phyloP scores from a whole-genome alignment of 2,113 vertebrate genomes.

The Emydocephalus ijimae region DNA sequence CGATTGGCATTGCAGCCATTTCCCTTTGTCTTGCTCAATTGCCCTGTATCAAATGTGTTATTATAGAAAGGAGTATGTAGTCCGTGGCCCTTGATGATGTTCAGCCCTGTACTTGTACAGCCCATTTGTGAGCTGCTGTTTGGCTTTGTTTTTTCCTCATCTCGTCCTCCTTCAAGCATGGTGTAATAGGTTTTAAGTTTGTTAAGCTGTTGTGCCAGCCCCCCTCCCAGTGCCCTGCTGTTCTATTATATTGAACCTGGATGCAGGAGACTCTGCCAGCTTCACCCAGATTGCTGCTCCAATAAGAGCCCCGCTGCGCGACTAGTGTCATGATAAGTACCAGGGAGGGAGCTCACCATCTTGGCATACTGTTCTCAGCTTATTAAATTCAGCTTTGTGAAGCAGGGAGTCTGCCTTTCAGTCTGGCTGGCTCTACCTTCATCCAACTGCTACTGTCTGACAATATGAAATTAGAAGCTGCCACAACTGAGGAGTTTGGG shows the following conservation, averaged over 20 bases:
- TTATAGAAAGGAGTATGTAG: slow-evolving; percentile 61
- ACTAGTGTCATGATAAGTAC: slow-evolving; percentile 86
- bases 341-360: slow-evolving; percentile 82
- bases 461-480: slow-evolving; percentile 83
- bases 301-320: slow-evolving; percentile 92
- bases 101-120: slow-evolving; percentile 68
- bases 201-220: slow-evolving; percentile 97
- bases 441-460: slow-evolving; percentile 89
- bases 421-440: slow-evolving; percentile 78
- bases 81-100: slow-evolving; percentile 80
- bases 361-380: slow-evolving; percentile 91
- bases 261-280: slow-evolving; percentile 82
- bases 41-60: slow-evolving; percentile 60
- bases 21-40: slow-evolving; percentile 57
- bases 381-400: slow-evolving; percentile 94
- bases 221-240: slow-evolving; percentile 86
- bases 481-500: slow-evolving; percentile 55
- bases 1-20: slow-evolving; percentile 64
- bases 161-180: slow-evolving; percentile 72
- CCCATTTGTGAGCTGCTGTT: slow-evolving; percentile 69
- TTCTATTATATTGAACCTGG: slow-evolving; percentile 96
- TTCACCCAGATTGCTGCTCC: slow-evolving; percentile 91
- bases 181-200: slow-evolving; percentile 97
- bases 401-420: slow-evolving; percentile 79
- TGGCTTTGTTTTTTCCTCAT: slow-evolving; percentile 51